A percentile compares a stretch with the other conserved stretches of the same genome.
These are phyloP conservation scores for Alviniconcha strummeri DNA, from an alignment of 2,888 invertebrate genomes.

Conservation along the genomic window DNA sequence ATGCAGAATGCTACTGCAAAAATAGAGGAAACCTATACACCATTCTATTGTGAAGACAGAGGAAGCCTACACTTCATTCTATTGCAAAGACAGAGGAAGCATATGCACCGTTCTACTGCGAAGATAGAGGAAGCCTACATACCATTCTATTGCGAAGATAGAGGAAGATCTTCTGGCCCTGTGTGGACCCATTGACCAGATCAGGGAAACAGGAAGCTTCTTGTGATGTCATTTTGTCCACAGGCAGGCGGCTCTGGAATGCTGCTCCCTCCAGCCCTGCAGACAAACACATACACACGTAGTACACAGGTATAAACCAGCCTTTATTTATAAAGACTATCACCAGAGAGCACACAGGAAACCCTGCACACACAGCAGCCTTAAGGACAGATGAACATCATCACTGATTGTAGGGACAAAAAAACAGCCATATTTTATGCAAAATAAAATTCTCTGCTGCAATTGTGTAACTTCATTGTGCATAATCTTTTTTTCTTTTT, in stretches of 20 bases:
- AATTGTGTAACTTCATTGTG: too few relatives aligned
- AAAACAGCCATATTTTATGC: too few relatives aligned
- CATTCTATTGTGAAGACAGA: too few relatives aligned
- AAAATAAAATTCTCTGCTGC: too few relatives aligned
- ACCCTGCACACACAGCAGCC: background rate
- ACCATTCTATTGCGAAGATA: constrained; percentile 91
- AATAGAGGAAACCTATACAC: too few relatives aligned
- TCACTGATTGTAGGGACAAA: too few relatives aligned
- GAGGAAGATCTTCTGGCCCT: constrained; percentile 90
- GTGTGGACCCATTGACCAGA: constrained; percentile 87
- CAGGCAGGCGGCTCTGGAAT: constrained; percentile 89
- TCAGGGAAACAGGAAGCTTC: constrained; percentile 96
- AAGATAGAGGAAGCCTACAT: constrained; percentile 30
- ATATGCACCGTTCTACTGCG: background rate
- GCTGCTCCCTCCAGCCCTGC: constrained; percentile 85
- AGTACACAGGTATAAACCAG: background rate
- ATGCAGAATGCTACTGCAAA: too few relatives aligned
- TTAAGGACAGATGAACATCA: background rate
- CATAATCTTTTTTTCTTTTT: too few relatives aligned
- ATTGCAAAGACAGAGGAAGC: background rate
- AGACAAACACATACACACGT: background rate
- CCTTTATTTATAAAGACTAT: background rate
- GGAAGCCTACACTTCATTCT: background rate
- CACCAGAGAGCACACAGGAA: background rate
- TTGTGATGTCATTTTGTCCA: constrained; percentile 93